Evolutionary conservation across 2,797 vertebrate genomes (phyloP).

Genomic region (Cyprinodon diabolis): DNA sequence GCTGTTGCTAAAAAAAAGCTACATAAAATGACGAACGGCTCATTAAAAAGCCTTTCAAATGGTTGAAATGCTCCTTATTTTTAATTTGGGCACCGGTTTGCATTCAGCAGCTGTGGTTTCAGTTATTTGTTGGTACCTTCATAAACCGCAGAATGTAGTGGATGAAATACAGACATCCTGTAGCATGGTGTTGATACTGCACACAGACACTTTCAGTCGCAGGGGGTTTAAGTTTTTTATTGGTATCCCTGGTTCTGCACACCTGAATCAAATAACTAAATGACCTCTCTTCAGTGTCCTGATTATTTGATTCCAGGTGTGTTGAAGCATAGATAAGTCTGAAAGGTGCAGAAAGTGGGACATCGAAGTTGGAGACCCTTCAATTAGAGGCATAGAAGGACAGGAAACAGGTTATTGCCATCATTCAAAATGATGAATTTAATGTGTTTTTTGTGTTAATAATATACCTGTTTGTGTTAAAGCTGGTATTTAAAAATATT

Average conservation of each 20-base stretch:
- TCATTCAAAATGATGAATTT: not conserved
- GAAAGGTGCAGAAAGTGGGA: no score
- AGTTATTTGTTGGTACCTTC: not conserved
- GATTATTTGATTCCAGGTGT: no score
- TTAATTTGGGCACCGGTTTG: not conserved
- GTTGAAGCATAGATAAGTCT: no score
- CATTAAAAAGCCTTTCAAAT: not conserved
- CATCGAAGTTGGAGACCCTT: no score
- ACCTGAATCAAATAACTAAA: no score
- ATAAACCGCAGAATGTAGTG: not conserved
- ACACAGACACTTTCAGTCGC: not conserved
- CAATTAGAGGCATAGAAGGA: not conserved
- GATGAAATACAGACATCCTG: conserved; percentile 59
- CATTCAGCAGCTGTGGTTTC: not conserved
- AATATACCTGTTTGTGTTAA: not conserved
- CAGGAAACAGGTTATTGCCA: not conserved
- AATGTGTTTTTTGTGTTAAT: not conserved
- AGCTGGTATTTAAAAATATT: not conserved
- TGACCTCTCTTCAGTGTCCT: no score
- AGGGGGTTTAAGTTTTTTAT: no score
- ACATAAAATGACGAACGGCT: not conserved
- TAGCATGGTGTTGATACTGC: conserved; percentile 35
- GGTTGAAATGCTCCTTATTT: not conserved
- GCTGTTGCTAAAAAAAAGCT: not conserved
- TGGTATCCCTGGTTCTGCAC: no score